Evolutionary conservation across 37 sponge, comb jelly and placozoan genomes (phyloP).

Genomic region (Agelas oroides): DNA sequence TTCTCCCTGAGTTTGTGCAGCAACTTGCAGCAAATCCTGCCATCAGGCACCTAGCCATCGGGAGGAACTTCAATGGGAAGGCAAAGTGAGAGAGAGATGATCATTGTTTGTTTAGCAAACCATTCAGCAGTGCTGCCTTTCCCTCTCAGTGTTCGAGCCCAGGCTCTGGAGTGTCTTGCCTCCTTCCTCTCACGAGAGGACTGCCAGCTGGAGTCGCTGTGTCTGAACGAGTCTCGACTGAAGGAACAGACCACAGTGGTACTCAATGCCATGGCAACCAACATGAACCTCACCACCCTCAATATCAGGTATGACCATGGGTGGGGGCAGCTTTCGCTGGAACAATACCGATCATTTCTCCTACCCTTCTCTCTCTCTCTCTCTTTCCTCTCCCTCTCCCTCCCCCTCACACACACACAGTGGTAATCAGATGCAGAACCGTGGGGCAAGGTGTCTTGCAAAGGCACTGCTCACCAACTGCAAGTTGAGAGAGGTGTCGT

Average conservation of each 20-base stretch:
- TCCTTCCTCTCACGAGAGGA: slow-evolving; percentile 40
- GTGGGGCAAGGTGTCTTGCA: slow-evolving; percentile 59
- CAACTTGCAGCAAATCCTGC: slow-evolving; percentile 36
- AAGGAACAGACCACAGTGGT: slow-evolving; percentile 54
- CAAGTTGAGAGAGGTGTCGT: slow-evolving; percentile 43
- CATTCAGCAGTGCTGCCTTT: background rate
- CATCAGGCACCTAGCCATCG: slow-evolving; percentile 63
- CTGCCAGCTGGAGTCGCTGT: slow-evolving; percentile 55
- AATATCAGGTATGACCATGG: slow-evolving; percentile 73
- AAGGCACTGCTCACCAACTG: slow-evolving; percentile 50
- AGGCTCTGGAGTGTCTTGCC: slow-evolving; percentile 30
- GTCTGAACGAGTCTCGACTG: slow-evolving; percentile 63
- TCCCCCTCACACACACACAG: slow-evolving; percentile 17
- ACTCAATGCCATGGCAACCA: slow-evolving; percentile 54
- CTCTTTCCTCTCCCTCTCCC: too few relatives aligned
- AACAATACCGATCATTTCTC: too few relatives aligned
- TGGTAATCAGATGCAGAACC: slow-evolving; percentile 80
- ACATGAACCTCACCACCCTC: slow-evolving; percentile 53
- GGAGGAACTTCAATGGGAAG: slow-evolving; percentile 76
- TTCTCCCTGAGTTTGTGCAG: slow-evolving; percentile 26
- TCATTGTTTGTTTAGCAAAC: background rate
- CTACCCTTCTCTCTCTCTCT: too few relatives aligned
- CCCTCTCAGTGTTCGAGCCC: slow-evolving; percentile 22
- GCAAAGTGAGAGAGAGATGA: slow-evolving; percentile 11
- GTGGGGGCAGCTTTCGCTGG: too few relatives aligned